Evolutionary conservation across 1,140 invertebrate genomes (phyloP), one percentile per base, ranked within the genome.

Genomic region (Nylanderia fulva): DNA sequence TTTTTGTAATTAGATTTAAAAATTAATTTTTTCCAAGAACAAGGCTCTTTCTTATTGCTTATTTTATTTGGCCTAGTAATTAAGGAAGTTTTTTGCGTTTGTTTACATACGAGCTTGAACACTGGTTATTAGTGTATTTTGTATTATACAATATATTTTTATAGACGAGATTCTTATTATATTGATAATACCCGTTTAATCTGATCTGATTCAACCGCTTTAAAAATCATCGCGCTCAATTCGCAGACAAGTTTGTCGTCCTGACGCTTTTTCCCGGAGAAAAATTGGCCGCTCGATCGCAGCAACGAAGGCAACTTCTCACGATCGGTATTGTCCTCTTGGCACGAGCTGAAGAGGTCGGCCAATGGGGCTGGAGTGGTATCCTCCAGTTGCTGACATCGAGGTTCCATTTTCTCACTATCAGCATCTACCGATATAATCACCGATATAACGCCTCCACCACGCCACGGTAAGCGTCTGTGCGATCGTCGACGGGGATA

Each of bases 381-480:
- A 63, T 24, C 75, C 71, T 64, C 80, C 42, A 39, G 88, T 85
- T 90, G 92, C 92, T 93, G 92, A 93, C 92, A 89, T 77, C 48
- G 80, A 60, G 88, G 86, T 92, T 93, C 91, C 84, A 91, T 90
- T 92, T 91, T 91, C 85, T 84, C 87, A 74, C 90, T 93, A 93
- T 92, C 92, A 93, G 92, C 90, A 91, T 90, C 88, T 89, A 91
- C 90, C 91, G 91, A 92, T 93, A 92, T 92, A 93, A 93, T 92
- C 92, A 90, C 84, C 86, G 88, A 90, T 93, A 91, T 91, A 92
- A 91, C 85, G 80, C 60, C 48, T 15, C 69, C 33, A 52, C 29
- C 29, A 1, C 29, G 29, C 76, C 60, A 42, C 45, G 18, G 52
- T 56, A 36, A 68, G 80, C 80, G 71, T 74, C 85, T 89, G 77